These are phyloP conservation scores for Nephrotoma appendiculata DNA, from an alignment of 2,888 invertebrate species.

Conservation along the genomic window DNA sequence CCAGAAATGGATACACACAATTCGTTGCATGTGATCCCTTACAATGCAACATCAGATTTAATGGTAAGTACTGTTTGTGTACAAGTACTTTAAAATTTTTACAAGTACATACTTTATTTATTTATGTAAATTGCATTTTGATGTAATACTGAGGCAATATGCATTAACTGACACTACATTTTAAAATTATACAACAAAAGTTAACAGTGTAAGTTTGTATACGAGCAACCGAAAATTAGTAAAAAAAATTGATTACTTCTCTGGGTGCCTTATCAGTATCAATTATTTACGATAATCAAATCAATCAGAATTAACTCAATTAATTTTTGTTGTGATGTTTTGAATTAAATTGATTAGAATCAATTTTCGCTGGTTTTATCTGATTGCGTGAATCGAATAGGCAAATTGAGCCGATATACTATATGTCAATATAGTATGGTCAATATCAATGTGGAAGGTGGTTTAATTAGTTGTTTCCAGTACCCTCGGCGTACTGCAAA, in stretches of 20 bases:
- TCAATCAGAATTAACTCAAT: neutral
- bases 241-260: neutral
- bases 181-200: neutral
- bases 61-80: neutral
- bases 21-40: conserved; percentile 7
- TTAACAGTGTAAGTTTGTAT: neutral
- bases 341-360: neutral
- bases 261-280: neutral
- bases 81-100: neutral
- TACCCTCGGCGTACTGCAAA: too few relatives aligned
- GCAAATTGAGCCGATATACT: neutral
- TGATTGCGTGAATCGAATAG: neutral
- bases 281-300: neutral
- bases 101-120: neutral
- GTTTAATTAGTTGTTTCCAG: too few relatives aligned
- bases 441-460: too few relatives aligned
- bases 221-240: neutral
- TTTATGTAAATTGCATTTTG: neutral
- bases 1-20: conserved; percentile 9
- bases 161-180: neutral
- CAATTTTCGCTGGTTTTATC: neutral
- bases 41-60: conserved; percentile 4
- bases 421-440: too few relatives aligned
- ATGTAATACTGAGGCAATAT: neutral
- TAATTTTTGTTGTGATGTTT: neutral